Evolutionary conservation across 2,113 vertebrate genomes (phyloP), one percentile per base, ranked within the genome.

Genomic region (Anhinga rufa): DNA sequence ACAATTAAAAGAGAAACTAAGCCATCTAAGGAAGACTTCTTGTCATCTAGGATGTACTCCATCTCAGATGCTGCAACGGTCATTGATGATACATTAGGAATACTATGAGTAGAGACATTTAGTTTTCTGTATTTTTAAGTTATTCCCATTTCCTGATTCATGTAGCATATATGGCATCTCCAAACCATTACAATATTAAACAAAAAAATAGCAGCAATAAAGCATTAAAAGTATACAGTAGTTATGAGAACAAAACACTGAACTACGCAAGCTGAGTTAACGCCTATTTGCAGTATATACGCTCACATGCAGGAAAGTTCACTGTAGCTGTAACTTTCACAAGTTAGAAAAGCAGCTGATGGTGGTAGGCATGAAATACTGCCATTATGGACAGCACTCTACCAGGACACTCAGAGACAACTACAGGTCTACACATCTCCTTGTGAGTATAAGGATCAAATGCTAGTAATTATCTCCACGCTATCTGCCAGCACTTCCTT

Each of bases 101-200:
- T 42, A 58, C 55, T 36, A 3, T 1, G 2, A 85, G 34, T 9
- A 64, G 26, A 88, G 21, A 29, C 18, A 54, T 38, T 46, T 60
- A 40, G 6, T 83, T 54, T 44, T 75, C 26, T 29, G 10, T 48
- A 55, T 62, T 71, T 79, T 51, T 24, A 71, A 40, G 5, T 84
- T 76, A 71, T 51, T 81, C 32, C 9, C 81, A 10, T 17, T 64
- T 79, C 44, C 32, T 26, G 2, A 60, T 42, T 86, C 60, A 62
- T 18, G 68, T 2, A 58, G 13, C 15, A 29, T 17, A 20, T 17
- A 46, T 0, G 0, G 22, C 14, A 40, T 9, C 24, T 72, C 52
- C 49, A 54, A 85, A 62, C 82, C 26, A 42, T 38, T 4, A 62
- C 17, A 52, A 31, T 20, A 62, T 5, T 7, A 52, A 61, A 28